Conservation (phyloP, 1,140 invertebrate species). For the Conus betulinus region DNA sequence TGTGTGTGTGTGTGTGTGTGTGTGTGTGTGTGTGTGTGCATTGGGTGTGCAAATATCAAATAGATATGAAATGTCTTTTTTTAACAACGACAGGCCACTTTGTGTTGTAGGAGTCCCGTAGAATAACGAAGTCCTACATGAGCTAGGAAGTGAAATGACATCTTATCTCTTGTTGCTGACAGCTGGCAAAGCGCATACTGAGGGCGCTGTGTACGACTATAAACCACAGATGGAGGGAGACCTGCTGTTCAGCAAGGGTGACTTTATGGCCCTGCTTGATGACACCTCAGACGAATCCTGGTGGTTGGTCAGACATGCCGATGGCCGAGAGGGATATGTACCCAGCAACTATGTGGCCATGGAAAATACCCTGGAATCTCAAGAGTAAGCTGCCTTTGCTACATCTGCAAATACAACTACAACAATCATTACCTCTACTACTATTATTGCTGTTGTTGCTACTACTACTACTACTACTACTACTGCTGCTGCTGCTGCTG, state of each 20-base stretch:
- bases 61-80: too few relatives aligned
- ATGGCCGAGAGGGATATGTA: too few relatives aligned
- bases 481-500: background rate
- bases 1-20: too few relatives aligned
- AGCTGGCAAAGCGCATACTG: background rate
- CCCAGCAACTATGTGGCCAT: conserved; percentile 66
- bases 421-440: background rate
- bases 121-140: too few relatives aligned
- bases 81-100: too few relatives aligned
- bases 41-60: too few relatives aligned
- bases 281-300: too few relatives aligned
- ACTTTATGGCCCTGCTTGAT: conserved; percentile 53
- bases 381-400: conserved; percentile 50
- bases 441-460: background rate
- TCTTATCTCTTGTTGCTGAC: too few relatives aligned
- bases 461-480: background rate
- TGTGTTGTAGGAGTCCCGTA: too few relatives aligned
- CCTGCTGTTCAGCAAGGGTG: conserved; percentile 65
- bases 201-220: conserved; percentile 63
- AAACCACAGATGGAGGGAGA: conserved; percentile 62
- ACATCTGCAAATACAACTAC: background rate
- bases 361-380: conserved; percentile 59
- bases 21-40: too few relatives aligned
- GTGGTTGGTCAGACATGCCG: too few relatives aligned
- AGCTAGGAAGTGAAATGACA: too few relatives aligned